These are phyloP conservation scores for Otocyon megalotis DNA, from an alignment of 2,113 vertebrate species.

Conservation along the genomic window DNA sequence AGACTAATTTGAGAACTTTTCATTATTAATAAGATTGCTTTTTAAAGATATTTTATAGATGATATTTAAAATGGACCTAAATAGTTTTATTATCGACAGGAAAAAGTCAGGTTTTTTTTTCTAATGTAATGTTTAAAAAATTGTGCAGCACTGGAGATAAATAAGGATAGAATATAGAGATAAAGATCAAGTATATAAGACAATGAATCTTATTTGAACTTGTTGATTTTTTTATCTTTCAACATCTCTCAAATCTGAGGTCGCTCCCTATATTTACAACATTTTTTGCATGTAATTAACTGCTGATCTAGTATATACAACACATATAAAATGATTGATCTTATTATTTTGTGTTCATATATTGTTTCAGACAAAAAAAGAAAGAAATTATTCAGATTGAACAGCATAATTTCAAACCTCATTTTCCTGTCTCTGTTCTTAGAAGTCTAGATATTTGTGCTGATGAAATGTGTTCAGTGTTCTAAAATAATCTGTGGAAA, in stretches of 20 bases:
- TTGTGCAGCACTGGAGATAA: background rate
- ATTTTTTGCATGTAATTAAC: background rate
- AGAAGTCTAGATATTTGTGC: background rate
- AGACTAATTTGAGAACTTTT: background rate
- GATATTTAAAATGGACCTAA: background rate
- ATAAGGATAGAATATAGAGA: background rate
- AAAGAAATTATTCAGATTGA: background rate
- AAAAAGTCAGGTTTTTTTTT: background rate
- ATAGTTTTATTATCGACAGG: background rate
- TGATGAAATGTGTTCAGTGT: background rate
- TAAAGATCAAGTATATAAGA: background rate
- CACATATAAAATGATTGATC: background rate
- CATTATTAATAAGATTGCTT: background rate
- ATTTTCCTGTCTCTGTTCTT: background rate
- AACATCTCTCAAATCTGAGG: background rate
- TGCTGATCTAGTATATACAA: no score
- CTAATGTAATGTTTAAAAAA: background rate
- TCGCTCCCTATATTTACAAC: background rate
- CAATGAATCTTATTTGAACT: background rate
- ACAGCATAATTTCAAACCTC: background rate
- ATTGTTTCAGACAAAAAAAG: background rate
- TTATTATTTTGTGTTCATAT: constrained; percentile 10
- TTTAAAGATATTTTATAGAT: background rate
- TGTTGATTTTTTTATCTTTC: background rate
- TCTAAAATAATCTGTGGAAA: background rate